A percentile compares a stretch with the other conserved stretches of the same genome.
Conservation (phyloP, 2,797 vertebrate species). For the Channallabes apus region DNA sequence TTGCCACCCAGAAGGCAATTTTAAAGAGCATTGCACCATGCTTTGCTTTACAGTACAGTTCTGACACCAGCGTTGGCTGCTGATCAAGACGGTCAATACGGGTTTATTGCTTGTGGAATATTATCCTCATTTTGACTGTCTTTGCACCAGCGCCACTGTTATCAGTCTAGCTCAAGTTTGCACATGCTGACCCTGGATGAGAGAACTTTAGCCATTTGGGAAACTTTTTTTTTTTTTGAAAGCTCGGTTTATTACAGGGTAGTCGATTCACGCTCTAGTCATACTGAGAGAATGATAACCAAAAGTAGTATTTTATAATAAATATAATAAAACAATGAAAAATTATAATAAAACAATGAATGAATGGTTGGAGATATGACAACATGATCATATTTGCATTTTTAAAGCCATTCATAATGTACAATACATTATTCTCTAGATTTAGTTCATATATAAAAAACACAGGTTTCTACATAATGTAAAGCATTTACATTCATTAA, state of each 20-base stretch:
- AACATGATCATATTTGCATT: neutral
- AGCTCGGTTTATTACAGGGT: constrained; percentile 46
- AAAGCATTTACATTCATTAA: neutral
- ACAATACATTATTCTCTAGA: too few relatives aligned
- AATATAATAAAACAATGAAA: too few relatives aligned
- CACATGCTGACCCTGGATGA: constrained; percentile 33
- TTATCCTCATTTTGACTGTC: constrained; percentile 54
- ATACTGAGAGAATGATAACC: neutral
- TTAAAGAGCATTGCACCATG: constrained; percentile 39
- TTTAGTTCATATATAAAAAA: neutral
- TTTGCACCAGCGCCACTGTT: constrained; percentile 35
- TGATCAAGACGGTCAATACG: constrained; percentile 51
- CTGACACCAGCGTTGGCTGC: constrained; percentile 34
- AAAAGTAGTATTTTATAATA: too few relatives aligned
- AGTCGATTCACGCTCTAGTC: constrained; percentile 9
- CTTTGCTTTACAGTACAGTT: constrained; percentile 34
- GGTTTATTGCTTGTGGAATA: constrained; percentile 56
- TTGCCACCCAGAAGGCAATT: neutral
- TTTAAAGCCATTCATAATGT: neutral
- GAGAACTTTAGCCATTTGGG: constrained; percentile 51
- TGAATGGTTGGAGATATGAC: neutral
- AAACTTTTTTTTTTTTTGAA: neutral
- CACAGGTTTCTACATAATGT: neutral
- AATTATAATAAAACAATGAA: neutral
- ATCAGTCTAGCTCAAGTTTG: constrained; percentile 39